phyloP scores from a whole-genome alignment of 2,113 vertebrate species.

The Xenopus borealis region DNA sequence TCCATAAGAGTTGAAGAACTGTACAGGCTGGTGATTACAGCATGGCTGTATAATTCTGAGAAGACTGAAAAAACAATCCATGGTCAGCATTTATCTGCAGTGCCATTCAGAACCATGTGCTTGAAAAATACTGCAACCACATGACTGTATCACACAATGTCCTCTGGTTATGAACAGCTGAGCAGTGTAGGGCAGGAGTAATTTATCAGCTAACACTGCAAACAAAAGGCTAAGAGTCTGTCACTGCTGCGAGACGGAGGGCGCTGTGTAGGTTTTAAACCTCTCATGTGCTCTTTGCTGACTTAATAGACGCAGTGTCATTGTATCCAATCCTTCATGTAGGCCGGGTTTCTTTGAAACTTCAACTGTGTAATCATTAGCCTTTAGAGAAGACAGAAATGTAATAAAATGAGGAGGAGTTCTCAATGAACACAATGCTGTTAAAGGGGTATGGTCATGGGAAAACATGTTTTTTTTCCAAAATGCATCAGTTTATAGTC shows the following conservation, averaged over 20 bases:
- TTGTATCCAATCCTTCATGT: slow-evolving; percentile 74
- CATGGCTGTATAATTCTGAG: too few relatives aligned
- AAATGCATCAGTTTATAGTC: too few relatives aligned
- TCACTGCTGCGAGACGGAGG: slow-evolving; percentile 48
- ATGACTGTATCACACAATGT: not conserved
- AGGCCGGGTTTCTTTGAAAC: slow-evolving; percentile 65
- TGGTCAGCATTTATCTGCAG: not conserved
- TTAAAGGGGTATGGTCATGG: too few relatives aligned
- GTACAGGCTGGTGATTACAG: too few relatives aligned
- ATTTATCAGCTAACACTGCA: not conserved
- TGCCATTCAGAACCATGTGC: not conserved
- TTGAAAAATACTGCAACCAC: not conserved
- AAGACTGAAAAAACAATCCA: not conserved
- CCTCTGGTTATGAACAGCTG: not conserved
- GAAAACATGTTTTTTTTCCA: too few relatives aligned
- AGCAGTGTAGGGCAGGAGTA: not conserved
- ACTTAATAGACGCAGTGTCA: slow-evolving; percentile 73
- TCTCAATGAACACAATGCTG: too few relatives aligned
- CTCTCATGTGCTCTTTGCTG: slow-evolving; percentile 66
- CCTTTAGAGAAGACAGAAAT: slow-evolving; percentile 56
- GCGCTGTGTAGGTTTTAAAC: slow-evolving; percentile 61
- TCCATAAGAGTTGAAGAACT: too few relatives aligned
- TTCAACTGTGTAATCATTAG: slow-evolving; percentile 83
- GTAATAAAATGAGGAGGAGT: too few relatives aligned
- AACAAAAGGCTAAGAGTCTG: not conserved